Base-by-base conservation (phyloP, 2,113 vertebrate species). In the Lophotis ruficrista region DNA sequence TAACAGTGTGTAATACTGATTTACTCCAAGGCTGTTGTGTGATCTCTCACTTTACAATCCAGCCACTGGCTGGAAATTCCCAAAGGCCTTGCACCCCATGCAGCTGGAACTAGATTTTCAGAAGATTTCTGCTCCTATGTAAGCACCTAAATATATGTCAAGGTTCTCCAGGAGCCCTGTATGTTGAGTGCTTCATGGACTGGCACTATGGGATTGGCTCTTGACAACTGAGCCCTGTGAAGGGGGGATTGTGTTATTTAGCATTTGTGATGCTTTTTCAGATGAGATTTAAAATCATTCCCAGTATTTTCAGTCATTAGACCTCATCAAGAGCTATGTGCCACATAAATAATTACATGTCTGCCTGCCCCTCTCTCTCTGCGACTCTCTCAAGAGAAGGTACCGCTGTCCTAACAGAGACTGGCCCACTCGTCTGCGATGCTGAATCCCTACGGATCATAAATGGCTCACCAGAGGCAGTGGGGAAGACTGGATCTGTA, bases 1-100 rank as follows among this genome's bases (percentile, higher is more conserved):
- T 92, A 97, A 78, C 91, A 64, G 54, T 22, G 47, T 53, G 45
- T 78, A 89, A 84, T 37, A 89, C 65, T 71, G 88, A 60, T 92
- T 92, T 83, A 78, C 37, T 81, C 72, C 88, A 75, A 84, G 89
- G 76, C 90, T 86, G 68, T 30, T 75, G 64, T 60, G 43, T 45
- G 79, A 90, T 75, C 76, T 60, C 57, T 68, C 56, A 72, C 86
- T 84, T 83, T 86, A 84, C 64, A 84, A 22, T 72, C 58, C 27
- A 57, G 80, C 72, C 56, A 82, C 35, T 48, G 76, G 58, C 6
- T 87, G 76, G 76, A 83, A 81, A 87, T 86, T 75, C 90, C 61
- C 45, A 66, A 93, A 94, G 89, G 88, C 33, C 28, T 88, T 53
- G 60, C 57, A 92, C 10, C 17, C 10, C 30, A 19, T 4, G 5